phyloP scores from a whole-genome alignment of 1,140 invertebrate genomes.

The Hesperophylax magnus region DNA sequence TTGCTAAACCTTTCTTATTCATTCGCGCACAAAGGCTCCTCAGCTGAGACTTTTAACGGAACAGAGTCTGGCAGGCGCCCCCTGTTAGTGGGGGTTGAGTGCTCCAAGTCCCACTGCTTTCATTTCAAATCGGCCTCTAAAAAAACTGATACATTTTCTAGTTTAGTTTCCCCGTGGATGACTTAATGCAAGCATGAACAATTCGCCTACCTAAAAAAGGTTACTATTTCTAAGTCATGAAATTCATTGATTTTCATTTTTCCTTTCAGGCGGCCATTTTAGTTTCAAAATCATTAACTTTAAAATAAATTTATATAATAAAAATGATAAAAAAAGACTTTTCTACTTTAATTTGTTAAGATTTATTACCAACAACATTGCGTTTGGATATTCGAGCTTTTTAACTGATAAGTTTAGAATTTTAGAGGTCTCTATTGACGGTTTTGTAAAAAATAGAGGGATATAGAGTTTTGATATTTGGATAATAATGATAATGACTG shows the following conservation, averaged over 20 bases:
- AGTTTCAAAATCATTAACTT: too few relatives aligned
- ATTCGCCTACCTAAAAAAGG: background rate
- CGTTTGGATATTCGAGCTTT: slow-evolving; percentile 12
- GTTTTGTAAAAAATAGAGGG: background rate
- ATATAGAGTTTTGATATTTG: background rate
- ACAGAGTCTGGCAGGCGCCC: background rate
- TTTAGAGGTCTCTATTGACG: background rate
- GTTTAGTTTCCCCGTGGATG: background rate
- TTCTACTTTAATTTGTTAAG: too few relatives aligned
- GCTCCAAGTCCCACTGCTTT: background rate
- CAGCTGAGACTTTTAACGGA: background rate
- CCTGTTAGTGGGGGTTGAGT: background rate
- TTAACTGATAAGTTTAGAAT: background rate
- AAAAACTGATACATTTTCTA: background rate
- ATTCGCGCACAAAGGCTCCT: background rate
- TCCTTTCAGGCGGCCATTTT: too few relatives aligned
- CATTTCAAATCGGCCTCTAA: background rate
- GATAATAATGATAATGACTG: too few relatives aligned
- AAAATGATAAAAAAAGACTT: too few relatives aligned
- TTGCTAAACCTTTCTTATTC: slow-evolving; percentile 4
- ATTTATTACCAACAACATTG: background rate
- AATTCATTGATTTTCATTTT: too few relatives aligned
- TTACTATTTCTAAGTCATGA: background rate
- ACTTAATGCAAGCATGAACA: background rate
- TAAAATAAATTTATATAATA: too few relatives aligned